Conservation (phyloP, 2,888 invertebrate species). For the Cremastinae sp. region DNA sequence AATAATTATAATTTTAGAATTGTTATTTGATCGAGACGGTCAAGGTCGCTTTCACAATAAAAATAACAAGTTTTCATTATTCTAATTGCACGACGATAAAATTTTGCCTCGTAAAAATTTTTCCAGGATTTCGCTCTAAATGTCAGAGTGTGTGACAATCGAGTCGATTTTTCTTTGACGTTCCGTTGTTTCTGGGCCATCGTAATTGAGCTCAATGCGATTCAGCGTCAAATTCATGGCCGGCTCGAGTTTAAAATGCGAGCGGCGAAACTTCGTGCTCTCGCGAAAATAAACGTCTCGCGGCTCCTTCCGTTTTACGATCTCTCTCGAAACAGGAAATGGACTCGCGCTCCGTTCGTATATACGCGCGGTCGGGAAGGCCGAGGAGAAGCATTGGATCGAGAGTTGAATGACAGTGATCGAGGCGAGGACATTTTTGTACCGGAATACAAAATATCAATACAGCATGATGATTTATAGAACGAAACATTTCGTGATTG, state of each 20-base stretch:
- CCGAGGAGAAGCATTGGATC: constrained; percentile 27
- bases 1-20: too few species aligned
- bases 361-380: constrained; percentile 40
- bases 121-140: neutral
- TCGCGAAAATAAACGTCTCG: constrained; percentile 12
- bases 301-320: constrained; percentile 15
- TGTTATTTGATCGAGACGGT: too few species aligned
- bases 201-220: constrained; percentile 31
- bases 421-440: constrained; percentile 26
- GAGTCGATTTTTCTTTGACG: neutral
- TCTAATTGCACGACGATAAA: too few species aligned
- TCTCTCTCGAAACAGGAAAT: constrained; percentile 28
- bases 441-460: neutral
- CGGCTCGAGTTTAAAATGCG: constrained; percentile 23
- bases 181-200: neutral
- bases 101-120: too few species aligned
- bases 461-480: neutral
- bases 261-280: constrained; percentile 15
- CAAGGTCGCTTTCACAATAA: too few species aligned
- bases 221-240: constrained; percentile 16
- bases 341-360: constrained; percentile 9
- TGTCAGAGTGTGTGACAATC: neutral
- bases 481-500: too few species aligned
- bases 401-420: constrained; percentile 33
- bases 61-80: too few species aligned